Evolutionary conservation across 2,113 vertebrate genomes (phyloP).

Genomic region (Nyctereutes procyonoides): DNA sequence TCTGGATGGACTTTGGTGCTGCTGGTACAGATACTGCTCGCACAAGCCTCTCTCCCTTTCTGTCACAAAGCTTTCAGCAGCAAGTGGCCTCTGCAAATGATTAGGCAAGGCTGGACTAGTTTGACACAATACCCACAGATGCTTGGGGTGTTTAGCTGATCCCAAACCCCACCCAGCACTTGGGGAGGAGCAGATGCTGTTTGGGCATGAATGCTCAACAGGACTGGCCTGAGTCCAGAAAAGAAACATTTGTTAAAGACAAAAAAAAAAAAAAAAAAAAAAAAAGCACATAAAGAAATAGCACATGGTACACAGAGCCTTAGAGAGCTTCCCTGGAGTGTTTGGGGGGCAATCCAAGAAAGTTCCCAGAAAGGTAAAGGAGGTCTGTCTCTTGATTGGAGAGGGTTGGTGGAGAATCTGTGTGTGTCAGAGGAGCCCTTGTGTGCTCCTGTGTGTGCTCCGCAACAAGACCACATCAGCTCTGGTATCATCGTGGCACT

Average conservation of each 20-base stretch:
- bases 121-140: neutral
- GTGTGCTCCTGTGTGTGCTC: neutral
- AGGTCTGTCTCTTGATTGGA: neutral
- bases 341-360: neutral
- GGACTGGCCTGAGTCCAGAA: neutral
- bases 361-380: neutral
- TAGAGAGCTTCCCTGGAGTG: neutral
- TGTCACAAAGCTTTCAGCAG: neutral
- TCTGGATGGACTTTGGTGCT: neutral
- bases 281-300: neutral
- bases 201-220: neutral
- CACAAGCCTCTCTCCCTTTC: neutral
- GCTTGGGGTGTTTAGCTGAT: neutral
- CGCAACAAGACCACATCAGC: neutral
- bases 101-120: neutral
- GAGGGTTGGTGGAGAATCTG: neutral
- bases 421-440: neutral
- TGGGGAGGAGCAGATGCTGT: neutral
- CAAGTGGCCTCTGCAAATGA: neutral
- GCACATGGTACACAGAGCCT: neutral
- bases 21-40: rapidly evolving
- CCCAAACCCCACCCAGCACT: neutral
- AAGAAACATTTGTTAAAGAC: neutral
- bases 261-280: no score
- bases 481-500: neutral